phyloP scores from a whole-genome alignment of 1,140 invertebrate species.

The Cherax quadricarinatus region DNA sequence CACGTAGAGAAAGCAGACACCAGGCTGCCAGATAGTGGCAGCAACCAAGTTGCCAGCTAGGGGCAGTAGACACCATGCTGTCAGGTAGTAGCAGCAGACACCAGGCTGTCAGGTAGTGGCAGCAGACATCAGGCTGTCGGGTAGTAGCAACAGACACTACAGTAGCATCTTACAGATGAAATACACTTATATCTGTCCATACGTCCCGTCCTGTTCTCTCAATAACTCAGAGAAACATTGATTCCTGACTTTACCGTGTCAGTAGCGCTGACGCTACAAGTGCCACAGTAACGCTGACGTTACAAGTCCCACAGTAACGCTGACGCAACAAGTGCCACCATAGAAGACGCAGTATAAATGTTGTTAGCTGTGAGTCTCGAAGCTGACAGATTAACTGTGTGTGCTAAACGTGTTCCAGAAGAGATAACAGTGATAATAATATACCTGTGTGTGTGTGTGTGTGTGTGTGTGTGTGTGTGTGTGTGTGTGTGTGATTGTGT shows the following conservation, averaged over 20 bases:
- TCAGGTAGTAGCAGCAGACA: slow-evolving; percentile 5
- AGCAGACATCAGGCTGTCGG: background rate
- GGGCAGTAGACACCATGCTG: slow-evolving; percentile 2
- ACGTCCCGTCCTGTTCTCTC: slow-evolving; percentile 59
- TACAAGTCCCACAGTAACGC: too few relatives aligned
- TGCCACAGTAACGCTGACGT: too few relatives aligned
- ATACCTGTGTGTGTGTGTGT: too few relatives aligned
- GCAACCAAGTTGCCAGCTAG: background rate
- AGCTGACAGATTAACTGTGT: too few relatives aligned
- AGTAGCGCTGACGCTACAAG: background rate
- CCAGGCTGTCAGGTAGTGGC: slow-evolving; percentile 2
- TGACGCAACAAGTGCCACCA: too few relatives aligned
- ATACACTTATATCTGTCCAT: slow-evolving; percentile 53
- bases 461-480: too few relatives aligned
- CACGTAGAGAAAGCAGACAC: too few relatives aligned
- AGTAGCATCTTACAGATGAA: background rate
- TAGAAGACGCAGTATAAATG: background rate
- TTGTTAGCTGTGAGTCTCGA: background rate
- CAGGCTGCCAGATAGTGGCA: too few relatives aligned
- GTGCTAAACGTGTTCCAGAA: too few relatives aligned
- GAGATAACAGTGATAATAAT: too few relatives aligned
- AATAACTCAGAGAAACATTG: background rate
- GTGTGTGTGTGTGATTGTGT: too few relatives aligned
- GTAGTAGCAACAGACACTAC: slow-evolving; percentile 4
- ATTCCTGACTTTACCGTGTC: background rate